Base-by-base conservation (phyloP, 2,113 vertebrate genomes). In the Centropus unirufus region DNA sequence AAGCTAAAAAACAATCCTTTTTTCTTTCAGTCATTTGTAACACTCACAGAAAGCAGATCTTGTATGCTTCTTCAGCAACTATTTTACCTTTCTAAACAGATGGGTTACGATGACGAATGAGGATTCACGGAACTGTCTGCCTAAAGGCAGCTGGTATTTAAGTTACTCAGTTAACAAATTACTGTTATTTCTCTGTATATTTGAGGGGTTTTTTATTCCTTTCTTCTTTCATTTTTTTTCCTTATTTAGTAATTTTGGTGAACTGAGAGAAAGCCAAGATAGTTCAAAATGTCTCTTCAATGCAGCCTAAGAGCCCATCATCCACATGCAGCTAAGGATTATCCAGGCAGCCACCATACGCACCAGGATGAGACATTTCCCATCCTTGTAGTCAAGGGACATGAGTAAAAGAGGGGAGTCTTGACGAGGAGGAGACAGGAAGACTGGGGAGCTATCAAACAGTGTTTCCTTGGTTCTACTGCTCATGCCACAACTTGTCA, bases 81-180 rank as follows among this genome's bases (percentile, higher is more conserved):
- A 58, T 21, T 54, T 95, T 84, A 72, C 94, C 91, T 91, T 81
- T 21, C 83, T 92, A 62, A 76, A 73, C 74, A 54, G 77, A 84
- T 5, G 22, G 83, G 55, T 79, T 84, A 86, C 26, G 55, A 23
- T n/a, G 83, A 94, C 59, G 55, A 93, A 61, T 42, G 66, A 91
- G 74, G 24, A 52, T 61, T 95, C 61, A 32, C 11, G 84, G 89
- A 83, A 72, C 21, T 29, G n/a, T 12, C 70, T 85, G 66, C 40
- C 54, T 62, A 64, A 82, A 83, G 86, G 27, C 62, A 83, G 49
- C 2, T 82, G 61, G 57, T 82, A 54, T 26, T 90, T 58, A 47
- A 89, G 29, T 34, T 61, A 42, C 32, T 49, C 44, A n/a, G 34
- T 4, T 80, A 51, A 95, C 47, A 90, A 90, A 82, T 87, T 40